Conservation (phyloP, 1,140 invertebrate genomes). For the Drosophila fuyamai region DNA sequence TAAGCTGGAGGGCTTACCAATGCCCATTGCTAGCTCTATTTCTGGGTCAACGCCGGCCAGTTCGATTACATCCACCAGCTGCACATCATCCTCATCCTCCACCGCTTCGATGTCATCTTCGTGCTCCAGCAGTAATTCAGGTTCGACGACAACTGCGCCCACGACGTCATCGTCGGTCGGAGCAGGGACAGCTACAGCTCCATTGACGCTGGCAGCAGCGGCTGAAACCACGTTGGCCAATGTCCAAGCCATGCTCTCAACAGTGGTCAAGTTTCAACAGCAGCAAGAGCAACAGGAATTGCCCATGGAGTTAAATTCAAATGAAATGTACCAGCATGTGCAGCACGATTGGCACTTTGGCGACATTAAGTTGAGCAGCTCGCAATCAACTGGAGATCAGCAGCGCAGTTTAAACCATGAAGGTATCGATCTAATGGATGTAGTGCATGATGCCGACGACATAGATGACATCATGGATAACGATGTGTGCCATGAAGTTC, state of each 20-base stretch:
- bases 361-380: slow-evolving; percentile 62
- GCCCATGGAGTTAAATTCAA: slow-evolving; percentile 61
- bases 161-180: slow-evolving; percentile 58
- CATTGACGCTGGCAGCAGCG: slow-evolving; percentile 47
- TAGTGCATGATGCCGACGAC: slow-evolving; percentile 65
- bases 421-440: slow-evolving; percentile 72
- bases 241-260: slow-evolving; percentile 65
- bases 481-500: slow-evolving; percentile 67
- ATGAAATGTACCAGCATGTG: slow-evolving; percentile 80
- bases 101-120: slow-evolving; percentile 64
- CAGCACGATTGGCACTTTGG: slow-evolving; percentile 84
- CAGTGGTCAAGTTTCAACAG: slow-evolving; percentile 56
- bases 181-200: slow-evolving; percentile 30
- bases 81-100: slow-evolving; percentile 64
- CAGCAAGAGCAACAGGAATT: slow-evolving; percentile 52
- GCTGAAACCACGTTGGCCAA: slow-evolving; percentile 51
- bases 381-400: slow-evolving; percentile 32
- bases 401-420: slow-evolving; percentile 62
- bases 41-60: slow-evolving; percentile 44
- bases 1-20: slow-evolving; percentile 61
- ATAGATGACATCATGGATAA: slow-evolving; percentile 68
- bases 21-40: slow-evolving; percentile 54
- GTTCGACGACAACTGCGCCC: slow-evolving; percentile 41
- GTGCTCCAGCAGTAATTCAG: slow-evolving; percentile 69
- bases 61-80: slow-evolving; percentile 60